These are phyloP conservation scores for Cygnus atratus DNA, from an alignment of 2,113 vertebrate genomes.

Conservation along the genomic window DNA sequence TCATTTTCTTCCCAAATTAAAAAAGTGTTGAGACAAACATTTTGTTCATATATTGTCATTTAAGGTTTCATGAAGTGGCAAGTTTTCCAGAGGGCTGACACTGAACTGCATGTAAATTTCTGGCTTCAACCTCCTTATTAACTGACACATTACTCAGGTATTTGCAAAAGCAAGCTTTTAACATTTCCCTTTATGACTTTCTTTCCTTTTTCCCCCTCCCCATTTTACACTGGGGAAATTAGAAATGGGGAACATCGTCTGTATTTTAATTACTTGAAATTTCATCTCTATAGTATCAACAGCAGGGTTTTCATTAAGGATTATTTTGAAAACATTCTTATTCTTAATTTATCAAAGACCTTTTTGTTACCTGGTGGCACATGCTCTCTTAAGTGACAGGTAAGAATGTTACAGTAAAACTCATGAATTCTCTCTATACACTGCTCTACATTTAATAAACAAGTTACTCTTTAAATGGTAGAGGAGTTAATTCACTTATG, in stretches of 20 bases:
- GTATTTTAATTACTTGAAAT: not conserved
- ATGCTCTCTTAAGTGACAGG: not conserved
- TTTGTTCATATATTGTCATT: not conserved
- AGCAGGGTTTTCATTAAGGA: not conserved
- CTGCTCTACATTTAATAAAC: not conserved
- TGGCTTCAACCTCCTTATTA: not conserved
- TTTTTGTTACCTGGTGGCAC: not conserved
- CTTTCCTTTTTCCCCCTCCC: not conserved
- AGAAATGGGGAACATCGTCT: not conserved
- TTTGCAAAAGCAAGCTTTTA: not conserved
- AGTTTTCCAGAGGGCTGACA: not conserved
- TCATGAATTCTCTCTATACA: not conserved
- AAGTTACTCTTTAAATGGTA: conserved; percentile 28
- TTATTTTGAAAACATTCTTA: not conserved
- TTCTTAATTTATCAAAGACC: not conserved
- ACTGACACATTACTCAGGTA: not conserved
- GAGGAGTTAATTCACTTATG: not conserved
- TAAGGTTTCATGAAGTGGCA: not conserved
- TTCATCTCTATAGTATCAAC: not conserved
- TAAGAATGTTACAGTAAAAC: not conserved
- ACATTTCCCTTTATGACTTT: not conserved
- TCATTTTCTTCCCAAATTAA: not conserved
- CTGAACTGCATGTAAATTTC: not conserved
- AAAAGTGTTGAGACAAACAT: not conserved
- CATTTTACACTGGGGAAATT: not conserved